phyloP scores from a whole-genome alignment of 1,140 invertebrate genomes.

The Drosophila funebris region DNA sequence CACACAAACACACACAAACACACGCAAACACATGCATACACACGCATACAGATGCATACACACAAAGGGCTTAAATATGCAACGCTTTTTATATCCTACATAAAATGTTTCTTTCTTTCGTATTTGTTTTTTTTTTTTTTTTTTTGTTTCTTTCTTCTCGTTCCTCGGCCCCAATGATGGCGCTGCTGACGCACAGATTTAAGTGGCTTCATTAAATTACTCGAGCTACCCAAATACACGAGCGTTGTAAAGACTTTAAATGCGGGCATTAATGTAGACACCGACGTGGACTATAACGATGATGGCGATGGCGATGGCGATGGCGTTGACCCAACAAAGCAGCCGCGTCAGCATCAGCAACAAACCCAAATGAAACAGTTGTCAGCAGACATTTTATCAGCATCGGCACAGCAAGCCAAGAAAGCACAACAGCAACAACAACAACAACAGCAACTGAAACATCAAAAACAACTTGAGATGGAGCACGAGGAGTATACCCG shows the following conservation, averaged over 20 bases:
- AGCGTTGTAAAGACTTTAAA: conserved; percentile 82
- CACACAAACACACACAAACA: conserved; percentile 20
- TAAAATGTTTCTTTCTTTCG: conserved; percentile 75
- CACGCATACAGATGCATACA: conserved; percentile 13
- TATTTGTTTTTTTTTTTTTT: conserved; percentile 43
- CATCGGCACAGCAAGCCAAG: conserved; percentile 26
- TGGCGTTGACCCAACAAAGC: conserved; percentile 57
- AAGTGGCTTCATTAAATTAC: conserved; percentile 82
- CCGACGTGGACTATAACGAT: conserved; percentile 44
- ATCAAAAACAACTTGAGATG: conserved; percentile 14
- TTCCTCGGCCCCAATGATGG: conserved; percentile 14
- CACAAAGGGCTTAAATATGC: conserved; percentile 61
- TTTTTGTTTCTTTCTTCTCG: neutral
- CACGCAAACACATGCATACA: conserved; percentile 15
- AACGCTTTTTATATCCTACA: conserved; percentile 61
- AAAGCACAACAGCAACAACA: conserved; percentile 26
- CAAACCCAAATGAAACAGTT: conserved; percentile 46
- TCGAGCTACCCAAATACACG: conserved; percentile 80
- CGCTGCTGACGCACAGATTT: conserved; percentile 69
- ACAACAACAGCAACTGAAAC: conserved; percentile 17
- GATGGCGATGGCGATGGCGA: conserved; percentile 24
- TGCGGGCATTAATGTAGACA: conserved; percentile 78
- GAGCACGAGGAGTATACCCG: conserved; percentile 29
- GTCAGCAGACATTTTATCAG: conserved; percentile 48
- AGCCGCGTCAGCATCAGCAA: conserved; percentile 53